Evolutionary conservation across 2,797 vertebrate genomes (phyloP), one percentile per base, ranked within the genome.

Genomic region (Enteromius viviparus): DNA sequence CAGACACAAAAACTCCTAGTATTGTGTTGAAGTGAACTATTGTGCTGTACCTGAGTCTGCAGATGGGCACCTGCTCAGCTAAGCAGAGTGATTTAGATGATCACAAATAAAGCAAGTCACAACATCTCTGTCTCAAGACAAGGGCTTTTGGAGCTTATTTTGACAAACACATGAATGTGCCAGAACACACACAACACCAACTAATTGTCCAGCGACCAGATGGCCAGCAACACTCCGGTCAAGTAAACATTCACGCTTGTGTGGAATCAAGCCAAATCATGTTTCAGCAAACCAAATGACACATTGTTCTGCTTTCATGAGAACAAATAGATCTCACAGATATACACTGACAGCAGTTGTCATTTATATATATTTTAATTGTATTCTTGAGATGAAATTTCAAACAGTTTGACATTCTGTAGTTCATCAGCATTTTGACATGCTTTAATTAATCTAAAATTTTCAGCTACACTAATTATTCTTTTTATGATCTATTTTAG

Each of bases 131-230:
- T 68, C 29, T 71, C 37, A 68, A 47, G 71, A 55, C 42, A 21
- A 72, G 53, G 29, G 32, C 84, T 66, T 74, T 66, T 70, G 47
- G 64, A 76, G 81, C 23, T 58, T 89, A 77, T 72, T 29, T 84
- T 37, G 64, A 86, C 80, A 86, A 83, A 80, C 72, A 83, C 51
- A 80, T 75, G 85, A 70, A 84, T 88, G 87, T 89, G 92, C 89
- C 87, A 89, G 42, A 32, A 92, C 86, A 87, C 81, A 75, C 76
- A 86, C 91, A 92, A 88, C 76, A 76, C 55, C 82, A 66, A 88
- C 87, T 87, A 76, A 89, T 90, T 91, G 70, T 87, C 82, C 86
- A 85, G 81, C 47, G 84, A 89, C 88, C 89, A 92, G 86, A 83
- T 88, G 87, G 80, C 51, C 60, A n/a, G 62, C n/a, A 65, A 19